These are phyloP conservation scores for Xestia c-nigrum DNA, from an alignment of 2,888 invertebrate genomes.

Conservation along the genomic window DNA sequence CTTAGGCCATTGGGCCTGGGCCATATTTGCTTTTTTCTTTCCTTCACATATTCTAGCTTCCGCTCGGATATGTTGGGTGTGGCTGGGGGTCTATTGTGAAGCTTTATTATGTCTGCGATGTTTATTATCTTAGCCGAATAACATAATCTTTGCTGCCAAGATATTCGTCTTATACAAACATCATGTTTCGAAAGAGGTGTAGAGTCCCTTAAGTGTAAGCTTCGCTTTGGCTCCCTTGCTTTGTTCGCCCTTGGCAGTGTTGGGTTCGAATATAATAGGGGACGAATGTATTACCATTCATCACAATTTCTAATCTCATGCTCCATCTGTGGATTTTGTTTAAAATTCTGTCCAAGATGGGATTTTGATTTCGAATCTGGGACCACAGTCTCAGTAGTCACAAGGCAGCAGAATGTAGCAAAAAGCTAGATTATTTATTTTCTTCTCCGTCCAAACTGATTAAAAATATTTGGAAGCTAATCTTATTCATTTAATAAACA, in stretches of 20 bases:
- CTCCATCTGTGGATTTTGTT: constrained; percentile 40
- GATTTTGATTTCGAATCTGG: constrained; percentile 3
- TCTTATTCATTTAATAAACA: background rate
- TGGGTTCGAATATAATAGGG: constrained; percentile 30
- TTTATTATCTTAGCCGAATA: constrained; percentile 15
- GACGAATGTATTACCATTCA: constrained; percentile 37
- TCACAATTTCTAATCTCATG: constrained; percentile 36
- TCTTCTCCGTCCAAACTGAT: background rate
- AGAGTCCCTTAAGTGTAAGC: constrained; percentile 35
- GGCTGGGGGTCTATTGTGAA: constrained; percentile 51
- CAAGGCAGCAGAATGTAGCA: background rate
- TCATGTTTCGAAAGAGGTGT: constrained; percentile 15
- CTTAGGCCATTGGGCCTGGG: constrained; percentile 83
- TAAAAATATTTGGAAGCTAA: background rate
- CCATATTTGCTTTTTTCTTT: constrained; percentile 79
- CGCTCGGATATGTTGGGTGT: constrained; percentile 71
- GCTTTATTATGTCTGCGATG: constrained; percentile 27
- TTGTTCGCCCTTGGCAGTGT: constrained; percentile 16
- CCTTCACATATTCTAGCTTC: constrained; percentile 77
- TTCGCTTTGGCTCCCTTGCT: constrained; percentile 28
- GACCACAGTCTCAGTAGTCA: background rate
- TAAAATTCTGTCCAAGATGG: background rate
- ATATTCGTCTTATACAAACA: constrained; percentile 28
- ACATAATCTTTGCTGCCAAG: constrained; percentile 3
- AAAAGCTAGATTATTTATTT: background rate